Evolutionary conservation across 2,797 vertebrate species (phyloP), one percentile per base, ranked within the genome.

Genomic region (Muscicapa comitata): DNA sequence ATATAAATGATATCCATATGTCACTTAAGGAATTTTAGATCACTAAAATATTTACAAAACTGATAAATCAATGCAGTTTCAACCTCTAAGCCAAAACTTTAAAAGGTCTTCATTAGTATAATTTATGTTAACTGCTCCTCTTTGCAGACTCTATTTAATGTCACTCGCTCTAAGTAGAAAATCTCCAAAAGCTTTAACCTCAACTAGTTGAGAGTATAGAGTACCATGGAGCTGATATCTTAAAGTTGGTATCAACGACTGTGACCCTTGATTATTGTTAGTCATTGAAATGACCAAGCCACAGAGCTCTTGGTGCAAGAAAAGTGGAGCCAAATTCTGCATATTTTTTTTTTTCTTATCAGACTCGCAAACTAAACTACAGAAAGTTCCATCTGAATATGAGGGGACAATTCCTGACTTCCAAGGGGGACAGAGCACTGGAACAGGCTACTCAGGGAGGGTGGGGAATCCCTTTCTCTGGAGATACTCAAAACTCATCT

Each of bases 191-290:
- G 23, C 37, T 82, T 54, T 47, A 54, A 54, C 11, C 15, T 67
- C 26, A 18, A 28, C 15, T 54, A 28, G 12, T 8, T 63, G 33
- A 54, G 40, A 63, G 4, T 0, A 0, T 19, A 54, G 18, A 23
- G 23, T 38, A 47, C 10, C 5, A 54, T 12, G 5, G 23, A 72
- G 12, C 9, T 54, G 10, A 38, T 54, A 12, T 54, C 23, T 24
- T 33, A 38, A 28, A 72, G 4, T 38, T 47, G 62, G 8, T 9
- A 10, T 47, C 29, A 54, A 8, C 23, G 28, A 5, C 24, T 24
- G 10, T 29, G 79, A n/a, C 15, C 5, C 8, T 33, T 38, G 29
- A 47, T 38, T 72, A 8, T 5, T 54, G 5, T 54, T 40, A 16
- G 10, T 7, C 19, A 29, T 24, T 40, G 29, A 63, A 63, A 19